phyloP scores from a whole-genome alignment of 2,797 vertebrate genomes.

The Helarctos malayanus region DNA sequence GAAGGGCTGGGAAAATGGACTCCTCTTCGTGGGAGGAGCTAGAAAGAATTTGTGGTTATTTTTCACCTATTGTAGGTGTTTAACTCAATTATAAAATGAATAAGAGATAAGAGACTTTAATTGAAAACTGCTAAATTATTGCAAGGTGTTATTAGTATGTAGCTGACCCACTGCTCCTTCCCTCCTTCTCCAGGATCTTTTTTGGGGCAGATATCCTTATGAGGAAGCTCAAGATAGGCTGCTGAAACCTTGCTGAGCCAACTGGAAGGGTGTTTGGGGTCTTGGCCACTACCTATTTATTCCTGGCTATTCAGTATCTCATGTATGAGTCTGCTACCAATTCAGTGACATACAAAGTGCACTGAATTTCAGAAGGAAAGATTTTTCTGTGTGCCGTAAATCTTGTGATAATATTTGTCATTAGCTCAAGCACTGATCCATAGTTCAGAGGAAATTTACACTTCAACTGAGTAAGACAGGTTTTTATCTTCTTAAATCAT shows the following conservation, averaged over 20 bases:
- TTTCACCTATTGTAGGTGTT: background rate
- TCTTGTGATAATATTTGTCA: conserved; percentile 75
- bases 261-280: background rate
- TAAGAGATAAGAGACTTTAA: background rate
- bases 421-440: conserved; percentile 67
- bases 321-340: conserved; percentile 19
- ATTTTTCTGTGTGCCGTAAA: conserved; percentile 46
- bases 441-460: conserved; percentile 72
- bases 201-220: background rate
- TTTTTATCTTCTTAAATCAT: conserved; percentile 72
- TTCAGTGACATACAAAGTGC: conserved; percentile 53
- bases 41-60: conserved; percentile 21
- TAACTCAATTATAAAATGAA: conserved; percentile 28
- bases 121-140: background rate
- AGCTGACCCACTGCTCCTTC: background rate
- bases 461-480: conserved; percentile 58
- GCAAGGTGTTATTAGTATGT: background rate
- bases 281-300: background rate
- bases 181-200: background rate
- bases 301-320: background rate
- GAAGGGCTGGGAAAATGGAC: background rate
- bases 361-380: conserved; percentile 51
- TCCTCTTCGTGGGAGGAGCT: background rate
- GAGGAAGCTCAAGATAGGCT: background rate
- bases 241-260: background rate